Evolutionary conservation across 2,113 vertebrate genomes (phyloP).

Genomic region (Amia ocellicauda): DNA sequence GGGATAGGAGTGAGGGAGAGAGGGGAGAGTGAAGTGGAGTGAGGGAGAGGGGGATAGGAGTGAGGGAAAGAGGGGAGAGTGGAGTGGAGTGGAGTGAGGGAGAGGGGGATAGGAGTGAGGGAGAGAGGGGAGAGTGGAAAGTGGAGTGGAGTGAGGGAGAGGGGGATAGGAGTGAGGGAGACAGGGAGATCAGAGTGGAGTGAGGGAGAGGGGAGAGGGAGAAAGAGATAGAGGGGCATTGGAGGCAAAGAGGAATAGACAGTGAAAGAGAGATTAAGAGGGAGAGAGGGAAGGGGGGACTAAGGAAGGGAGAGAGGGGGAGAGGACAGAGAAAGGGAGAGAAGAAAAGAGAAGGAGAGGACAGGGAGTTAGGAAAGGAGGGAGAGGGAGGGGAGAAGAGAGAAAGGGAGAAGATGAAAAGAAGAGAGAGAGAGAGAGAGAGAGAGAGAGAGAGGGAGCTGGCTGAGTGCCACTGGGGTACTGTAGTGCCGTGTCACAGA

Average conservation of each 20-base stretch:
- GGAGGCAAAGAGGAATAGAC: neutral
- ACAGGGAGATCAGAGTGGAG: too few relatives aligned
- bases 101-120: neutral
- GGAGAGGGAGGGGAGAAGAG: neutral
- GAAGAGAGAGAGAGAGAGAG: neutral
- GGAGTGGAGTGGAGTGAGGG: neutral
- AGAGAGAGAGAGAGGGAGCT: neutral
- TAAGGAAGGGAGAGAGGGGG: too few relatives aligned
- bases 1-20: too few relatives aligned
- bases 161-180: too few relatives aligned
- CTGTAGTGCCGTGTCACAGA: too few relatives aligned
- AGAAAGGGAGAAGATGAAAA: neutral
- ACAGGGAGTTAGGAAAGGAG: slow-evolving; percentile 7
- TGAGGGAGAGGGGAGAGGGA: neutral
- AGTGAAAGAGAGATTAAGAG: neutral
- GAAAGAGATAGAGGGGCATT: too few relatives aligned
- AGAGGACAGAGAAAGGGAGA: too few relatives aligned
- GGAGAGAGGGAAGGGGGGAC: neutral
- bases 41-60: slow-evolving; percentile 4
- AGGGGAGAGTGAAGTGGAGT: neutral
- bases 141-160: neutral
- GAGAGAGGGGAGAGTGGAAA: too few relatives aligned
- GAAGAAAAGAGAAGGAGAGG: neutral
- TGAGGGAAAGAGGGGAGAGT: neutral
- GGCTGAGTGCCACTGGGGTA: too few relatives aligned